Evolutionary conservation across 2,113 vertebrate species (phyloP).

Genomic region (Dryoscopus gambensis): DNA sequence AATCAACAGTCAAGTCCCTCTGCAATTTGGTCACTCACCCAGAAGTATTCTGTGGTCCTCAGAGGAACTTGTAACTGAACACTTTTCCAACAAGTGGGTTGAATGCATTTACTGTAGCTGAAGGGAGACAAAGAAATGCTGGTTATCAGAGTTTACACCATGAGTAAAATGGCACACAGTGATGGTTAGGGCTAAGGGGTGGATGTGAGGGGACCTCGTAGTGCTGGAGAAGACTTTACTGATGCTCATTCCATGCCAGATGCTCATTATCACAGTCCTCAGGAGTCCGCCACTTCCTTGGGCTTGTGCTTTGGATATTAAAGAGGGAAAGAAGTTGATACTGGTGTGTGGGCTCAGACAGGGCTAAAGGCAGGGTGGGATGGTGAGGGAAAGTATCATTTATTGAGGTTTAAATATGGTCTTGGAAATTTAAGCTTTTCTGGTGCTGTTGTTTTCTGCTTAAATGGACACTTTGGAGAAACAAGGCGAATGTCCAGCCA

Average conservation of each 20-base stretch:
- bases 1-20: not conserved
- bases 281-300: not conserved
- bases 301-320: not conserved
- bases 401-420: rapidly evolving
- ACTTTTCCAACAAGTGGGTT: not conserved
- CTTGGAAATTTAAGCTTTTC: not conserved
- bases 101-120: not conserved
- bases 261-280: not conserved
- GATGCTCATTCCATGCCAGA: not conserved
- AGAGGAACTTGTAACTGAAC: not conserved
- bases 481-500: not conserved
- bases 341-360: not conserved
- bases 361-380: not conserved
- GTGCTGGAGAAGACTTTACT: not conserved
- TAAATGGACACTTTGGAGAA: not conserved
- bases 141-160: not conserved
- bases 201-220: not conserved
- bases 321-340: not conserved
- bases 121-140: not conserved
- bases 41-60: not conserved
- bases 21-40: not conserved
- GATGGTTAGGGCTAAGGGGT: not conserved
- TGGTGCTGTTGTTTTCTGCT: not conserved
- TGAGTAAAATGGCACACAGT: not conserved
- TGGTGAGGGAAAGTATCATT: not conserved